Evolutionary conservation across 2,797 vertebrate species (phyloP), one percentile per base, ranked within the genome.

Genomic region (Serranus cabrilla): DNA sequence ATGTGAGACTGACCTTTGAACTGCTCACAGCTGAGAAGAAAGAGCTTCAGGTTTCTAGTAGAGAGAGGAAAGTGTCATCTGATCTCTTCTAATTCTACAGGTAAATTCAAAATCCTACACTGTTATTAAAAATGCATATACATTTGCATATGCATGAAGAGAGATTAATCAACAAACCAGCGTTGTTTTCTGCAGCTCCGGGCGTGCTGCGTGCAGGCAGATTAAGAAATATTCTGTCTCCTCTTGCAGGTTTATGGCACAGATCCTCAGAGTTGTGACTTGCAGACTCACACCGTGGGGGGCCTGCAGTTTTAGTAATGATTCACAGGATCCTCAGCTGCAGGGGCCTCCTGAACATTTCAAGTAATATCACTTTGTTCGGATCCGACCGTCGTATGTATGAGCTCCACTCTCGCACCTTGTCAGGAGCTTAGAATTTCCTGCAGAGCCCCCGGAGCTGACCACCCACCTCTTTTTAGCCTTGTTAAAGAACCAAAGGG

Each of bases 391-490:
- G 47, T 74, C 31, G 31, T 31, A 25, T 69, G 60, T 61, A 16
- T 60, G 71, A 73, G 81, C 81, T 66, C 49, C 13, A 60, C 59
- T 63, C 59, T 72, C 31, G 50, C 67, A 80, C 78, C 54, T 76
- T 79, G 84, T 79, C 84, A 65, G 65, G 64, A 69, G 76, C 80
- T 79, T 45, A 63, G 76, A 50, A 60, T 73, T 79, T 89, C 84
- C 79, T 11, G 45, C 65, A n/a, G 79, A 84, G 81, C 75, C 83
- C 87, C 89, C 23, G 56, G 78, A 91, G 88, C 84, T 91, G 86
- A 89, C 89, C 89, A 86, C 89, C 92, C 86, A 89, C 90, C 80
- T 86, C 86, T 82, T 85, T 78, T 85, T 74, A 87, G 82, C 83
- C 85, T 84, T 87, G 80, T 90, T 88, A 88, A 78, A 80, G 82